Base-by-base conservation (phyloP, 1,140 invertebrate species). In the Drosophila ananassae region DNA sequence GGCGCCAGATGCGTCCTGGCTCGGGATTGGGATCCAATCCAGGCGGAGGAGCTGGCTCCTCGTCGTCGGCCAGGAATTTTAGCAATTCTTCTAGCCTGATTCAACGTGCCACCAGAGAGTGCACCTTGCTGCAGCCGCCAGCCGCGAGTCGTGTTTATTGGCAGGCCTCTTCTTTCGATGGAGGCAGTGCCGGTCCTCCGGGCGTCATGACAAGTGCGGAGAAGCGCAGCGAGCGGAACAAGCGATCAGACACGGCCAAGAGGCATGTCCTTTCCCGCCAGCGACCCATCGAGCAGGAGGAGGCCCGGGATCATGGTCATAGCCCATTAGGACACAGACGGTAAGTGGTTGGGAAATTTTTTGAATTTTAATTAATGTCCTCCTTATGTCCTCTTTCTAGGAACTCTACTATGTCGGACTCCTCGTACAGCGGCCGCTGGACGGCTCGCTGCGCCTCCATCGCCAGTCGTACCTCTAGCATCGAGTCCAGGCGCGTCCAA, bases 191-290 rank as follows among this genome's bases (percentile, higher is more conserved):
- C 66, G 93, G 17, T 2, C 73, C 60, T 39, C 48, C 7, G 50
- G 44, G 44, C 17, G 10, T 47, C 2, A 7, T 63, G 8, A 69
- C 76, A 93, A 44, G 75, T 21, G 61, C 63, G 1, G 83, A 89
- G 30, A 89, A 89, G 41, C 84, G 83, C 3, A 80, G 64, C 0
- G 90, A 91, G 48, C 81, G 92, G 34, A 92, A 92, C 10, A 91
- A 89, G 47, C 87, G 93, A 28, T 95, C 94, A 2, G 94, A 95
- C 55, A 96, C 95, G 32, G 95, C 95, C 9, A 94, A 95, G 25
- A 92, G 96, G 13, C 96, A 96, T 83, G 94, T 96, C 34, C 92
- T 97, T n/a, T 92, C 94, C 4, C 92, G 96, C 12, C 96, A 97
- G 81, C 94, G 94, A 53, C 95, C 95, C 56, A 94, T 97, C 13